phyloP scores from a whole-genome alignment of 1,140 invertebrate species.

The Pentalonia nigronervosa region DNA sequence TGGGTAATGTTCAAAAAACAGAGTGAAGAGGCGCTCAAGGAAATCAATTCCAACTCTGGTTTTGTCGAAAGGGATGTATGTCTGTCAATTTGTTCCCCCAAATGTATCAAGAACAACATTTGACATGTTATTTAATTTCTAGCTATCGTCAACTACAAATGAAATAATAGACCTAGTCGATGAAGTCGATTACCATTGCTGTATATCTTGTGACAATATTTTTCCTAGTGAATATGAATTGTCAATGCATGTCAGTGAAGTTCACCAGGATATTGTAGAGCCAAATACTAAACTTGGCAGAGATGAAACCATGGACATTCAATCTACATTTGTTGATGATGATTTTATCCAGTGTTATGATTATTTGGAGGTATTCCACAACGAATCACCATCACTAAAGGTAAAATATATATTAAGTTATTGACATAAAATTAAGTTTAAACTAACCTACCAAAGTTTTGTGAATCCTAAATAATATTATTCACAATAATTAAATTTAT shows the following conservation, averaged over 20 bases:
- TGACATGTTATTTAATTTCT: neutral
- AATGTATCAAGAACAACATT: neutral
- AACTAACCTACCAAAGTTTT: neutral
- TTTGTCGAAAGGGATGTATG: neutral
- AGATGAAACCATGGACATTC: slow-evolving; percentile 24
- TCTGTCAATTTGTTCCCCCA: neutral
- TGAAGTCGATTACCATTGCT: slow-evolving; percentile 51
- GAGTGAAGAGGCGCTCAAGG: slow-evolving; percentile 24
- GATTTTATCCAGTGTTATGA: slow-evolving; percentile 22
- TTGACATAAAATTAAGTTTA: neutral
- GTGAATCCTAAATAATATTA: neutral
- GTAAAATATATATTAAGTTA: neutral
- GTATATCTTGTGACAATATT: slow-evolving; percentile 44
- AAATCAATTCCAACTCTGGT: slow-evolving; percentile 6
- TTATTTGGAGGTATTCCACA: slow-evolving; percentile 5
- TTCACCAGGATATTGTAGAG: neutral
- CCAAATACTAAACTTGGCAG: neutral
- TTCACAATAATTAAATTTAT: neutral
- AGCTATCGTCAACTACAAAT: neutral
- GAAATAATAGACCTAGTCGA: neutral
- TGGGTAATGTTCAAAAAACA: slow-evolving; percentile 49
- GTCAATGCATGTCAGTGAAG: slow-evolving; percentile 8
- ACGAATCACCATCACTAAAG: neutral
- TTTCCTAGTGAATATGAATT: slow-evolving; percentile 37
- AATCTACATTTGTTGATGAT: neutral